phyloP scores from a whole-genome alignment of 1,140 invertebrate species.

The Riptortus pedestris region DNA sequence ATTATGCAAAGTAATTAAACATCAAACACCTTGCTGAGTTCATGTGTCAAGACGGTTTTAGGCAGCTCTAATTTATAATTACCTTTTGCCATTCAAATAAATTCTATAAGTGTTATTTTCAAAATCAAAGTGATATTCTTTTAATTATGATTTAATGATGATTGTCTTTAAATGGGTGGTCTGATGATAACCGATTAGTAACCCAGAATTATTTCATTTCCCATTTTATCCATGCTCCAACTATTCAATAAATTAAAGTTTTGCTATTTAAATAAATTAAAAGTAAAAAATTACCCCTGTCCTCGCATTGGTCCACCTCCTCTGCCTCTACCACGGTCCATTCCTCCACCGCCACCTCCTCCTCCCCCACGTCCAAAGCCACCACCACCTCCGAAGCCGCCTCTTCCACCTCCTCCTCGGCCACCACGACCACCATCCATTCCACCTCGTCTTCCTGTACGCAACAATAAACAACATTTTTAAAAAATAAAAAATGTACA shows the following conservation, averaged over 20 bases:
- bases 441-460: slow-evolving; percentile 35
- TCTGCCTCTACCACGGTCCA: slow-evolving; percentile 37
- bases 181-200: neutral
- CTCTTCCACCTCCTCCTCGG: slow-evolving; percentile 36
- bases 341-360: slow-evolving; percentile 39
- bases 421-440: slow-evolving; percentile 33
- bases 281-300: slow-evolving; percentile 36
- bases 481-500: neutral
- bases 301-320: slow-evolving; percentile 51
- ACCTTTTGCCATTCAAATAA: no score
- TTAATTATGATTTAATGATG: neutral
- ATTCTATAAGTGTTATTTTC: no score
- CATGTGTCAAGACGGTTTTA: no score
- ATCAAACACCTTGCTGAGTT: no score
- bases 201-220: neutral
- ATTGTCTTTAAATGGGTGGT: neutral
- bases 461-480: neutral
- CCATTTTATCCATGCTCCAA: neutral
- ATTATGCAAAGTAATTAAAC: no score
- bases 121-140: neutral
- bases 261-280: neutral
- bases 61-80: no score
- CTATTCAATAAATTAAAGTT: neutral
- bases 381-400: slow-evolving; percentile 37
- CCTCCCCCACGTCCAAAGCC: slow-evolving; percentile 39